Base-by-base conservation (phyloP, 2,113 vertebrate genomes). In the Motacilla alba region DNA sequence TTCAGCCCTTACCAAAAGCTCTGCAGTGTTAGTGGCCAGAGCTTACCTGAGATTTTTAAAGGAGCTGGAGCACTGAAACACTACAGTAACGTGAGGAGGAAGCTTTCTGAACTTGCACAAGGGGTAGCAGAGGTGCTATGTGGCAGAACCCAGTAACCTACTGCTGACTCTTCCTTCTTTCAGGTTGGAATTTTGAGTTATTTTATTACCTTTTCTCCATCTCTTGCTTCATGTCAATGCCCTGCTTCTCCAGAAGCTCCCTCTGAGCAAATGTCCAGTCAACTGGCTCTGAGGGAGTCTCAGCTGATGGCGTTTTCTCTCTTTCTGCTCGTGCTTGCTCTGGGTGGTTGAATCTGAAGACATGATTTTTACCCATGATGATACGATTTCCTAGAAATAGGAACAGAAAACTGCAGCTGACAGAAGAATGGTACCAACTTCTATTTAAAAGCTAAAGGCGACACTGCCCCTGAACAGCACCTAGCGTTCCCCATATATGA, bases 211-310 rank as follows among this genome's bases (percentile, higher is more conserved):
- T 98, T 98, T 99, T 99, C 96, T 99, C 99, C 99, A 99, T 99
- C 97, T 99, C 99, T 89, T 99, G 99, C 78, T 99, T 99, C 99
- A 99, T 99, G 97, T 99, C 99, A 43, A 99, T 99, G 70, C 99
- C 99, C 87, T 99, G 99, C 86, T 99, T 99, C 97, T 99, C 99
- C 87, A 99, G 97, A 70, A 99, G 98, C 93, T 99, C 99, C 56
- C 99, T 98, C 98, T 99, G 99, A 75, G 99, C 99, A 97, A 99
- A 99, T 0, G 99, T 99, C 99, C 99, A 99, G 97, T 99, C 99
- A 55, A 99, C 99, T 6, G 99, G 99, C 96, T 99, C 99, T 8
- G 99, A 99, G 1, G 99, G 99, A n/a, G 99, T 99, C 97, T 99
- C 99, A 1, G 99, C 99, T 8, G 99, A 98, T 0, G 99, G 99